Conservation (phyloP, 1,140 invertebrate species). For the Polypedilum vanderplanki region DNA sequence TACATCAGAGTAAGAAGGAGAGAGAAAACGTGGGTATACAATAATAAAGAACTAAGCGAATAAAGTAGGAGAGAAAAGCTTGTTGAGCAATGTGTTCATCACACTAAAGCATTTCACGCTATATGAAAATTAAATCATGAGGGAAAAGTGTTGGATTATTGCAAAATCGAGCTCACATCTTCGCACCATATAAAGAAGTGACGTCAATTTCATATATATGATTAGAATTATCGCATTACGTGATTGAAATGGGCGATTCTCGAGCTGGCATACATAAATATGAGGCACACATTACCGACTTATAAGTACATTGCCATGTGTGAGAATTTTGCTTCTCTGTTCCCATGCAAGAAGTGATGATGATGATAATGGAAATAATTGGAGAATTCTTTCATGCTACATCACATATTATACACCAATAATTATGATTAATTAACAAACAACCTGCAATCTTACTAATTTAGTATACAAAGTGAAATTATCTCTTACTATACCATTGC, state of each 20-base stretch:
- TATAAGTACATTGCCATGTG: too few relatives aligned
- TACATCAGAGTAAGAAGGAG: background rate
- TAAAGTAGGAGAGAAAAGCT: background rate
- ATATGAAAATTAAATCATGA: constrained; percentile 9
- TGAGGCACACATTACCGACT: too few relatives aligned
- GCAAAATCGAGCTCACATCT: background rate
- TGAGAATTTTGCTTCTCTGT: too few relatives aligned
- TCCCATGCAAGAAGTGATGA: too few relatives aligned
- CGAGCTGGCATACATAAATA: too few relatives aligned
- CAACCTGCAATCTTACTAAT: too few relatives aligned
- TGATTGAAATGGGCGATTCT: background rate
- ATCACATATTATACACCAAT: too few relatives aligned
- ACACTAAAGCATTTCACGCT: background rate
- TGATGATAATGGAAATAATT: too few relatives aligned
- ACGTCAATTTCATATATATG: background rate
- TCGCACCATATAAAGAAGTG: background rate
- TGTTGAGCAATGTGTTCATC: background rate
- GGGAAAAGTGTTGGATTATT: background rate
- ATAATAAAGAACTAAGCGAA: background rate
- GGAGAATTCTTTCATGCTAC: too few relatives aligned
- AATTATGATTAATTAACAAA: too few relatives aligned
- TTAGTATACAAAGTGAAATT: too few relatives aligned
- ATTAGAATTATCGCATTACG: constrained; percentile 18
- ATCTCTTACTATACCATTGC: too few relatives aligned
- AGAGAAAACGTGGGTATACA: background rate